A percentile compares a stretch with the other conserved stretches of the same genome.
phyloP scores from a whole-genome alignment of 2,888 invertebrate species.

The Chymomyza caudatula region DNA sequence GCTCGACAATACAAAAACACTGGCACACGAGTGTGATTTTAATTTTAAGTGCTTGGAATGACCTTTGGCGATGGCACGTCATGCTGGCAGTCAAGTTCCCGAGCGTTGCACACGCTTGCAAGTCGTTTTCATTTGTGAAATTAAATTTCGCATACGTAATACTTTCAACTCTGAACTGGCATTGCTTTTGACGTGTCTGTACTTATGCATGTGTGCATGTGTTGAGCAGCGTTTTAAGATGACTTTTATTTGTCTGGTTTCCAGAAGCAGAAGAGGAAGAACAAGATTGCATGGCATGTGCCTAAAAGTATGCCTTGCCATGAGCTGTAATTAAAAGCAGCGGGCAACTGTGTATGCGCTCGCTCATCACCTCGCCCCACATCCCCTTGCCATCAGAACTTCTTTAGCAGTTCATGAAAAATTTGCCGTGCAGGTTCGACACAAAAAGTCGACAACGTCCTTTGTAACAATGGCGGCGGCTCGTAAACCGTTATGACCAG shows the following conservation, averaged over 20 bases:
- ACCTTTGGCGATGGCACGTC: constrained; percentile 16
- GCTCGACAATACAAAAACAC: constrained; percentile 25
- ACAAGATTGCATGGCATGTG: constrained; percentile 5
- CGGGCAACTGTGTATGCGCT: constrained; percentile 15
- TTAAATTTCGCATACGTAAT: constrained; percentile 66
- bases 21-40: constrained; percentile 27
- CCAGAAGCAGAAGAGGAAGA: background rate
- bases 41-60: constrained; percentile 39
- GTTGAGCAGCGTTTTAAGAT: background rate
- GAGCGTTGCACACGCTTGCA: background rate
- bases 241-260: background rate
- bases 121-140: constrained; percentile 54
- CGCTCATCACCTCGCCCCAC: too few species aligned
- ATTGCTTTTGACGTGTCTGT: constrained; percentile 42
- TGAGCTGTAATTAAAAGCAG: constrained; percentile 53
- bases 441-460: constrained; percentile 35
- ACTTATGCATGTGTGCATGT: constrained; percentile 8
- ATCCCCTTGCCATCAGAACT: background rate
- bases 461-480: constrained; percentile 20
- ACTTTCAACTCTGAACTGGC: constrained; percentile 13
- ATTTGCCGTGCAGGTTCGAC: constrained; percentile 9
- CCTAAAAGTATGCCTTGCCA: constrained; percentile 16
- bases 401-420: constrained; percentile 14
- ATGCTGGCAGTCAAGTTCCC: constrained; percentile 14
- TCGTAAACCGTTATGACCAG: constrained; percentile 53